These are phyloP conservation scores for Physeter macrocephalus DNA, from an alignment of 2,113 vertebrate species.

Conservation along the genomic window DNA sequence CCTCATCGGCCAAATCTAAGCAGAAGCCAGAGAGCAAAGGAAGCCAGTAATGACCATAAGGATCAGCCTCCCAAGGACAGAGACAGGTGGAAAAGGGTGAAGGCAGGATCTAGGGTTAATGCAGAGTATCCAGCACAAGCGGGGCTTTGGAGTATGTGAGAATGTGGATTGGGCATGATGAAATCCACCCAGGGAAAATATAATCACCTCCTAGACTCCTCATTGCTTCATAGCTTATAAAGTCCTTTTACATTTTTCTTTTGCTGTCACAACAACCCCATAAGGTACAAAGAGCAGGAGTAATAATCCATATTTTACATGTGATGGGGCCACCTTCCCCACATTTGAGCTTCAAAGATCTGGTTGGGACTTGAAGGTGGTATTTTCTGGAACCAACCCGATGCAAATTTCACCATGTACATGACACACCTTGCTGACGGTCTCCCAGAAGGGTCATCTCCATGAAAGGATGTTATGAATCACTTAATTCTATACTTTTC, in stretches of 20 bases:
- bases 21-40: not conserved
- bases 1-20: not conserved
- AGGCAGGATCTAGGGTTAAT: not conserved
- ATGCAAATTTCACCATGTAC: not conserved
- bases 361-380: not conserved
- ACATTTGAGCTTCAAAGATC: not conserved
- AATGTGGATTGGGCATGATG: not conserved
- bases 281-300: not conserved
- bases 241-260: not conserved
- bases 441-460: not conserved
- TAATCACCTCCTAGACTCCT: not conserved
- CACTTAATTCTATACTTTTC: not conserved
- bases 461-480: not conserved
- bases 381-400: not conserved
- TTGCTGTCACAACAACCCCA: not conserved
- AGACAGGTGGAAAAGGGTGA: not conserved
- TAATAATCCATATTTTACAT: not conserved
- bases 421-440: not conserved
- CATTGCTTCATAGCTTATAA: not conserved
- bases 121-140: not conserved
- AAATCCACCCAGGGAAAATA: not conserved
- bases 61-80: not conserved
- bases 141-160: not conserved
- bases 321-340: not conserved
- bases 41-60: not conserved